phyloP scores from a whole-genome alignment of 92 coral and sea anemone species.

The Heliopora coerulea region DNA sequence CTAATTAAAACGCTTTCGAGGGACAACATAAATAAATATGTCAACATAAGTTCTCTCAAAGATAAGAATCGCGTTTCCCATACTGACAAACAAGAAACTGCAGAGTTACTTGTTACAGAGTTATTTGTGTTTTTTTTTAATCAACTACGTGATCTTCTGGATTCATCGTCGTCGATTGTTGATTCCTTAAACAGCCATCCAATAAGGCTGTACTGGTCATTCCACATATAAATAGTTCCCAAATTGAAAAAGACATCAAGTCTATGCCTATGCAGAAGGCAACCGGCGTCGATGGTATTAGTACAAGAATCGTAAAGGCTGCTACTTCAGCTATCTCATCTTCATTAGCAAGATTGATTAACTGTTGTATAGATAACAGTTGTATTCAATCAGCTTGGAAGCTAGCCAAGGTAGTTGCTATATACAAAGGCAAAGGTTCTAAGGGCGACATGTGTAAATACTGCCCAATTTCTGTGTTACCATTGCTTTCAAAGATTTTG shows the following conservation, averaged over 20 bases:
- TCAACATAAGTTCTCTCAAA: too few relatives aligned
- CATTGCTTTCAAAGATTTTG: not conserved
- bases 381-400: constrained; percentile 14
- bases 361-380: constrained; percentile 17
- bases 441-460: not conserved
- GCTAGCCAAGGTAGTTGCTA: constrained; percentile 10
- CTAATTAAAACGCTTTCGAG: not conserved
- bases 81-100: not conserved
- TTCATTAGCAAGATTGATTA: constrained; percentile 5
- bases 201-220: not conserved
- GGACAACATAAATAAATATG: too few relatives aligned
- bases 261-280: constrained; percentile 13
- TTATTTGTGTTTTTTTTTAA: not conserved
- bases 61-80: not conserved
- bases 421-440: constrained; percentile 13
- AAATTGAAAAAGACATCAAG: not conserved
- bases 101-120: not conserved
- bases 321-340: not conserved
- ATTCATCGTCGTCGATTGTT: not conserved
- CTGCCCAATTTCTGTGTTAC: constrained; percentile 1
- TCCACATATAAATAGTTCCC: not conserved
- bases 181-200: not conserved
- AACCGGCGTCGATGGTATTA: constrained; percentile 21
- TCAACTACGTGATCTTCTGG: not conserved
- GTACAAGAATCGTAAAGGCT: constrained; percentile 7